Conservation (phyloP, 2,797 vertebrate species). For the Apogon hyalosoma region DNA sequence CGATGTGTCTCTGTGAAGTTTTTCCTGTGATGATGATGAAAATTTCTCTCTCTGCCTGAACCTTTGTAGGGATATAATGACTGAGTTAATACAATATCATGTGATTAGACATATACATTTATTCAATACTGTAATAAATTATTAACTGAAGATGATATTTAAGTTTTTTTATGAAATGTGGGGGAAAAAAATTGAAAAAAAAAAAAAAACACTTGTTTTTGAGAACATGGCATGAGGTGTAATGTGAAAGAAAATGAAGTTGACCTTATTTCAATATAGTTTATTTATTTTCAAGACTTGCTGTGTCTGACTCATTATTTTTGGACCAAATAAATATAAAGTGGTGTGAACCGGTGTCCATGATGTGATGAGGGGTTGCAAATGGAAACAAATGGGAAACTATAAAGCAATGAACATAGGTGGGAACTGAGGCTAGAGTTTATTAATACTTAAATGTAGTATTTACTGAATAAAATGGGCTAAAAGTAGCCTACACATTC, state of each 20-base stretch:
- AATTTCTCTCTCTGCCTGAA: slow-evolving; percentile 80
- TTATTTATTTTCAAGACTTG: slow-evolving; percentile 85
- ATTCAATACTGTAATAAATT: slow-evolving; percentile 80
- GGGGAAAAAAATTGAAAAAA: slow-evolving; percentile 50
- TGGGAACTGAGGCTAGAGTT: too few species aligned
- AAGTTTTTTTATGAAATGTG: slow-evolving; percentile 75
- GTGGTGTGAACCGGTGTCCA: not conserved
- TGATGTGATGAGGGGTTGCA: too few species aligned
- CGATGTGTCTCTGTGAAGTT: slow-evolving; percentile 72
- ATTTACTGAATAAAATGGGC: too few species aligned
- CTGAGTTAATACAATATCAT: slow-evolving; percentile 73
- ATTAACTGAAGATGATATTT: slow-evolving; percentile 72
- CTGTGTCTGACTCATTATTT: slow-evolving; percentile 76
- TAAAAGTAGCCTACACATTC: too few species aligned
- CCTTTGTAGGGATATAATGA: slow-evolving; percentile 77
- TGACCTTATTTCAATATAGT: slow-evolving; percentile 85
- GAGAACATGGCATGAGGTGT: slow-evolving; percentile 84
- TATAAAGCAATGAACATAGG: too few species aligned
- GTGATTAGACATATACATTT: slow-evolving; percentile 79
- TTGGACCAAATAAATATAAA: not conserved
- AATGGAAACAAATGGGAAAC: too few species aligned
- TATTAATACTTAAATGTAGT: too few species aligned
- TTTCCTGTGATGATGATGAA: slow-evolving; percentile 78
- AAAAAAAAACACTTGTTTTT: slow-evolving; percentile 69
- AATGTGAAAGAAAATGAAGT: slow-evolving; percentile 77